Evolutionary conservation across 2,113 vertebrate genomes (phyloP).

Genomic region (Perca flavescens): DNA sequence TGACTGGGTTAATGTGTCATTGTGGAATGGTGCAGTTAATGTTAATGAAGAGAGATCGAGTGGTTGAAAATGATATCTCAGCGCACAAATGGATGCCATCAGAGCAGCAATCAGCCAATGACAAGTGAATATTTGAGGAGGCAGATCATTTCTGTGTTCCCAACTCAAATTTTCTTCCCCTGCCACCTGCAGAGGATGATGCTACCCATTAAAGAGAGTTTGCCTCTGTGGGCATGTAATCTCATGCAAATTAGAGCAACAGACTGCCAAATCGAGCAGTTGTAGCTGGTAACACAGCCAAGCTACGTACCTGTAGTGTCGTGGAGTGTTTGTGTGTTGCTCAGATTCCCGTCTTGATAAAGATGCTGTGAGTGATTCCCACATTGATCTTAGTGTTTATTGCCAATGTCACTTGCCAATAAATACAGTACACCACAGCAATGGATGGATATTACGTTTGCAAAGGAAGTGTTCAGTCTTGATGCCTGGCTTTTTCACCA

Average conservation of each 20-base stretch:
- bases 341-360: slow-evolving; percentile 37
- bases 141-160: slow-evolving; percentile 48
- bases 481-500: slow-evolving; percentile 43
- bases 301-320: slow-evolving; percentile 26
- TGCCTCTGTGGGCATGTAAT: slow-evolving; percentile 70
- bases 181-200: slow-evolving; percentile 73
- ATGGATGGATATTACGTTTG: slow-evolving; percentile 1
- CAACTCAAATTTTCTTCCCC: slow-evolving; percentile 41
- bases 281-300: slow-evolving; percentile 40
- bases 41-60: slow-evolving; percentile 68
- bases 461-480: slow-evolving; percentile 1
- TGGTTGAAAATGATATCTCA: slow-evolving; percentile 48
- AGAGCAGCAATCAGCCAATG: slow-evolving; percentile 63
- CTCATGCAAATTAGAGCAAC: slow-evolving; percentile 73
- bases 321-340: slow-evolving; percentile 4
- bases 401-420: slow-evolving; percentile 13
- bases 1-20: slow-evolving; percentile 75
- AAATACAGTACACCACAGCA: slow-evolving; percentile 6
- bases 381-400: slow-evolving; percentile 36
- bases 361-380: slow-evolving; percentile 19
- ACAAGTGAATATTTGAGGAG: slow-evolving; percentile 56
- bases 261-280: slow-evolving; percentile 61
- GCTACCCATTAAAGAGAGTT: slow-evolving; percentile 68
- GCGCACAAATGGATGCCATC: slow-evolving; percentile 71
- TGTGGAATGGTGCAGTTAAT: slow-evolving; percentile 64